Evolutionary conservation across 2,888 invertebrate species (phyloP), one percentile per base, ranked within the genome.

Genomic region (Synergus umbraculus): DNA sequence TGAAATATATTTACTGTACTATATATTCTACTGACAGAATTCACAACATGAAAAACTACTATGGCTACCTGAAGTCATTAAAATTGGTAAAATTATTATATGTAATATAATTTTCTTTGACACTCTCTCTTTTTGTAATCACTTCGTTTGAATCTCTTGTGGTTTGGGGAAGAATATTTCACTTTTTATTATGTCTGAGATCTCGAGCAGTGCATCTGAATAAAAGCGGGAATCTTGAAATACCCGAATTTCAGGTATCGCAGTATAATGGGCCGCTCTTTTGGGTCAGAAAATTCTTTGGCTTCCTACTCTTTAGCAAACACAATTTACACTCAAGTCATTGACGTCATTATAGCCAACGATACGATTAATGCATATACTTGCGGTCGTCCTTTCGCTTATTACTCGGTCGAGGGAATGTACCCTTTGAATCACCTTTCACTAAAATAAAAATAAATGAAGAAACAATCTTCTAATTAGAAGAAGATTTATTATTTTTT

Each of bases 311-410:
- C 9, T 15, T 73, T 73, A 8, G 29, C 37, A 73, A 37, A 37
- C 49, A 73, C 54, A 73, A 73, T n/a, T 22, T 81, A 80, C 77
- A 78, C 82, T 83, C 79, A 60, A 80, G 69, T 80, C 73, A 81
- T 80, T 84, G 84, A 84, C 82, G 83, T 84, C 81, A 84, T 83
- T 81, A 63, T 77, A 82, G 82, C 80, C 81, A 78, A 82, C 81
- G 78, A 79, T 81, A 77, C 82, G 81, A 83, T 83, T 80, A 83
- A 81, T 84, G 82, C 83, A 84, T 81, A 84, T 81, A 83, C 83
- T 80, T 83, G 83, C 79, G 79, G 82, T 82, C 82, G 79, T 78
- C 81, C 80, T 79, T 82, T 81, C 81, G 79, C 81, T 82, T 79
- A 78, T 64, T 83, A 76, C 76, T 80, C 80, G 80, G 78, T 67